A percentile compares a stretch with the other conserved stretches of the same genome.
phyloP scores from a whole-genome alignment of 2,888 invertebrate genomes.

The Mantis religiosa region DNA sequence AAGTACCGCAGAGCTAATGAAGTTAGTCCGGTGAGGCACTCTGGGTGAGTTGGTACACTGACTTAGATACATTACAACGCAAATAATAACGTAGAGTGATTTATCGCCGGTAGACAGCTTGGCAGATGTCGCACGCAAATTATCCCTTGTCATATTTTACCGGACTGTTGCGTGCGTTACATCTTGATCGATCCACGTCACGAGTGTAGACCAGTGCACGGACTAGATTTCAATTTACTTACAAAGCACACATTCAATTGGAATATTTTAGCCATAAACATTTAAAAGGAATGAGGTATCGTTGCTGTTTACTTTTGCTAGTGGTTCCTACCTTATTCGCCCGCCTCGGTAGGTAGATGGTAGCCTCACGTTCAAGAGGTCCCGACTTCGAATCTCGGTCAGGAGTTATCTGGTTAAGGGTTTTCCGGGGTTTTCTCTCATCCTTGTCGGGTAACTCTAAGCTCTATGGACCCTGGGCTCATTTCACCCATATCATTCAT shows the following conservation, averaged over 20 bases:
- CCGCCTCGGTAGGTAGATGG: no score
- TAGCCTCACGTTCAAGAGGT: no score
- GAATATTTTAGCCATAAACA: no score
- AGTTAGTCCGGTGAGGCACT: neutral
- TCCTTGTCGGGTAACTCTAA: no score
- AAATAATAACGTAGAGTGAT: neutral
- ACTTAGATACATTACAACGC: neutral
- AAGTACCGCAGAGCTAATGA: neutral
- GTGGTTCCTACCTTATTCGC: no score
- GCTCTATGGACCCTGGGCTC: no score
- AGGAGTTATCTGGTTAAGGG: no score
- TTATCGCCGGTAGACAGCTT: neutral
- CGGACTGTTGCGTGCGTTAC: neutral
- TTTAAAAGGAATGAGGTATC: no score
- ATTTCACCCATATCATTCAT: no score
- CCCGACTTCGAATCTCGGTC: no score
- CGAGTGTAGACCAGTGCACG: neutral
- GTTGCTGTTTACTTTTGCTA: no score
- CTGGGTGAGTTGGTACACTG: neutral
- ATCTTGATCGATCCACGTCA: neutral
- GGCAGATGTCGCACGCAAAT: neutral
- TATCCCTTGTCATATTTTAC: neutral
- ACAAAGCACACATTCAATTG: neutral
- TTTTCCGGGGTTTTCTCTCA: no score
- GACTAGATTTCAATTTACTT: neutral